These are phyloP conservation scores for Uropsilus gracilis DNA, from an alignment of 2,113 vertebrate species.

Conservation along the genomic window DNA sequence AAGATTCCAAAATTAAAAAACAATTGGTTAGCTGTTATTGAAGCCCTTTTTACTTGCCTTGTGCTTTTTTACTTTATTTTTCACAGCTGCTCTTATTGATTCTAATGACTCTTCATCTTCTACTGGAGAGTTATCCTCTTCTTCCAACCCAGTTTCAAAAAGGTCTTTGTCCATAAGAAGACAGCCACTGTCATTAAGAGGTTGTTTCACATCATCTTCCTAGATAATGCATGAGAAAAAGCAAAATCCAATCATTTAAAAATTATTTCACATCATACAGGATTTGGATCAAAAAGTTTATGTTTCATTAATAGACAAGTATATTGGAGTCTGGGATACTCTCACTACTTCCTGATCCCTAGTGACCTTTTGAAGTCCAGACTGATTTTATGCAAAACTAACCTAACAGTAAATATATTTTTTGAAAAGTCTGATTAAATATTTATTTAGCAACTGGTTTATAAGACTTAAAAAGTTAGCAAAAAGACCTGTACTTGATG, in stretches of 20 bases:
- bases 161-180: slow-evolving; percentile 92
- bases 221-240: slow-evolving; percentile 61
- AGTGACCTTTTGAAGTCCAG: not conserved
- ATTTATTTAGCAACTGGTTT: slow-evolving; percentile 27
- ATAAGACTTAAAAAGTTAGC: slow-evolving; percentile 27
- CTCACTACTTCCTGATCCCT: slow-evolving; percentile 17
- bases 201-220: slow-evolving; percentile 61
- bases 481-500: slow-evolving; percentile 19
- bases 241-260: slow-evolving; percentile 34
- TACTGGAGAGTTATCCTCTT: slow-evolving; percentile 77
- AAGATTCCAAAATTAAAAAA: slow-evolving; percentile 61
- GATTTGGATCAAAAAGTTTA: slow-evolving; percentile 42
- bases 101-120: slow-evolving; percentile 93
- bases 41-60: slow-evolving; percentile 84
- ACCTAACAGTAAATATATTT: slow-evolving; percentile 10
- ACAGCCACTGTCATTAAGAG: slow-evolving; percentile 94
- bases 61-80: slow-evolving; percentile 89
- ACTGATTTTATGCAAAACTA: slow-evolving; percentile 51
- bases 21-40: not conserved
- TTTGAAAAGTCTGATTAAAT: slow-evolving; percentile 43
- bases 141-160: slow-evolving; percentile 91
- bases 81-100: slow-evolving; percentile 90
- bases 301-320: not conserved
- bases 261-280: slow-evolving; percentile 20
- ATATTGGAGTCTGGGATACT: slow-evolving; percentile 29